A percentile compares a stretch with the other conserved stretches of the same genome.
Evolutionary conservation across 1,140 invertebrate genomes (phyloP).

Genomic region (Pseudomyrmex dendroicus): DNA sequence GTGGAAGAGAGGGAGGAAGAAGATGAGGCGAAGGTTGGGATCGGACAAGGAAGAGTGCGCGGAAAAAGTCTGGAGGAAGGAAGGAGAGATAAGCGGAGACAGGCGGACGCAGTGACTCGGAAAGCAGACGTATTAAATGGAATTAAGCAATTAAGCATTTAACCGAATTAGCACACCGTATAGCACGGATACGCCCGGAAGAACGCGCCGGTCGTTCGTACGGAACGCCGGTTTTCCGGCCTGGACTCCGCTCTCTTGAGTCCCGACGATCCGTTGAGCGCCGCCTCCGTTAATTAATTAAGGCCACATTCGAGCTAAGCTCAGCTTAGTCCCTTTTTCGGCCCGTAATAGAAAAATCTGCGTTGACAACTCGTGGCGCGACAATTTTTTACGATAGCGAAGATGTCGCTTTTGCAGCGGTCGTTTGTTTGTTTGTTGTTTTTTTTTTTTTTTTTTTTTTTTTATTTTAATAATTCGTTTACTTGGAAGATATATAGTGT

Average conservation of each 20-base stretch:
- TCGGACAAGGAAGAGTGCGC: constrained; percentile 26
- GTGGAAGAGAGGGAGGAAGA: background rate
- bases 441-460: no score
- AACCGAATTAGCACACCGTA: constrained; percentile 80
- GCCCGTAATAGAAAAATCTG: constrained; percentile 16
- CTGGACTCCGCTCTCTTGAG: constrained; percentile 24
- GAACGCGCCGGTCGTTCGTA: constrained; percentile 59
- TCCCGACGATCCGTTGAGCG: constrained; percentile 62
- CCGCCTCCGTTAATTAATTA: constrained; percentile 74
- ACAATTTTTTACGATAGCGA: background rate
- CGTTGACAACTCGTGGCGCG: background rate
- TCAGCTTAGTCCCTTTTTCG: background rate
- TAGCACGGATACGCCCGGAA: constrained; percentile 71
- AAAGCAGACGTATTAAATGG: constrained; percentile 78
- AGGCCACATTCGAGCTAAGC: constrained; percentile 64
- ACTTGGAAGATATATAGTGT: background rate
- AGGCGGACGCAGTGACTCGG: constrained; percentile 61
- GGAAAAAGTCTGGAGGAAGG: constrained; percentile 31
- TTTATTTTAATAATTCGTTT: background rate
- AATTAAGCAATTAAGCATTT: constrained; percentile 83
- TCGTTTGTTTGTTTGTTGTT: no score
- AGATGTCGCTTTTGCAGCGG: background rate
- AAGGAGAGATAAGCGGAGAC: constrained; percentile 34
- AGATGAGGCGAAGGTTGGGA: background rate
- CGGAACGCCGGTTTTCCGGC: constrained; percentile 55